phyloP scores from a whole-genome alignment of 1,140 invertebrate species.

The Venturia canescens region DNA sequence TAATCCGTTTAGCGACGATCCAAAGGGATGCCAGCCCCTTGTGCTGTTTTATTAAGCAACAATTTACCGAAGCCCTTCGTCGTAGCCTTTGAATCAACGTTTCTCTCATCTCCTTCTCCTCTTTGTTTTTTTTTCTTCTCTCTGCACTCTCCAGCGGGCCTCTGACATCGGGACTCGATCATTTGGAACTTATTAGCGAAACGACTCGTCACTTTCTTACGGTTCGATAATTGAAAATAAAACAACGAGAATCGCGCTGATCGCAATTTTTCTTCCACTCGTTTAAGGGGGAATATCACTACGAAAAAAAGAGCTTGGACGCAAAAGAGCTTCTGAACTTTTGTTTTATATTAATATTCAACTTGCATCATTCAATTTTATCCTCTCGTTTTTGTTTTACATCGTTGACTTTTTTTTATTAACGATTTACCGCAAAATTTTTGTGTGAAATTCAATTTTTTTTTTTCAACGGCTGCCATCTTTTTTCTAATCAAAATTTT shows the following conservation, averaged over 20 bases:
- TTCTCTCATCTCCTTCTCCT: slow-evolving; percentile 37
- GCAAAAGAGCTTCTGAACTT: too few species aligned
- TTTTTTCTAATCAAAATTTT: too few species aligned
- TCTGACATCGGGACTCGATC: slow-evolving; percentile 6
- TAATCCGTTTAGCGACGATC: slow-evolving; percentile 67
- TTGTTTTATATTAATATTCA: too few species aligned
- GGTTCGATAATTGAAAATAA: too few species aligned
- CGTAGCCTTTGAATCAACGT: slow-evolving; percentile 22
- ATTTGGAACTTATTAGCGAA: slow-evolving; percentile 2
- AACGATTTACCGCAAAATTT: too few species aligned
- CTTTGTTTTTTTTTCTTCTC: slow-evolving; percentile 28
- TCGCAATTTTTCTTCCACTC: not conserved
- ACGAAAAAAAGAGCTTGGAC: too few species aligned
- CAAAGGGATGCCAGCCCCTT: slow-evolving; percentile 54
- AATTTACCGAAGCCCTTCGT: slow-evolving; percentile 66
- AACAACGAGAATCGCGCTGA: not conserved
- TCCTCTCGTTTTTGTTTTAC: too few species aligned
- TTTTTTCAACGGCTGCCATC: too few species aligned
- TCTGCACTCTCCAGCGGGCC: not conserved
- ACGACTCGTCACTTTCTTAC: not conserved
- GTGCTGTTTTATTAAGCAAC: slow-evolving; percentile 67
- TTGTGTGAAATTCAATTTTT: too few species aligned
- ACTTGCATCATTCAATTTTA: too few species aligned
- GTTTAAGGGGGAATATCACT: too few species aligned
- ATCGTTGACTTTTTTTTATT: too few species aligned